Base-by-base conservation (phyloP, 37 sponge, comb jelly and placozoan genomes). In the Crambe crambe region DNA sequence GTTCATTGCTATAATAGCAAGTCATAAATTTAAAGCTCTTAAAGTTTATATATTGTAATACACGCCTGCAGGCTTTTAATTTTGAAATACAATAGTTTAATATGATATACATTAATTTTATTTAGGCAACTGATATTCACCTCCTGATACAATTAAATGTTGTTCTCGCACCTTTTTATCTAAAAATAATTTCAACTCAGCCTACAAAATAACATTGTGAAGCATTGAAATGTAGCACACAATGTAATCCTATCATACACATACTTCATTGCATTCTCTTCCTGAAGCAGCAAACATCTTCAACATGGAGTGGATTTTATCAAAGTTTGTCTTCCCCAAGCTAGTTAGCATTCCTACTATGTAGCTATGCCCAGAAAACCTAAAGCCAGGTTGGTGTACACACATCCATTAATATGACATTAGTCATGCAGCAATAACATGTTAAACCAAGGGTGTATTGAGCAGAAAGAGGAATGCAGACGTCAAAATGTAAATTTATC, bases 301-400 rank as follows among this genome's bases (percentile, higher is more conserved):
- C 27, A 94, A 74, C 86, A 85, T 91, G 5, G 83, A 72, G 58
- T 88, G 92, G 37, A 94, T 86, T 32, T 80, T 72, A 18, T 94
- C 95, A 38, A 85, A 64, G 20, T 83, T 75, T 68, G 91, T 58
- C 26, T 57, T 43, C 12, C 89, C 89, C 35, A 94, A 58, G 43
- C 90, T 94, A 76, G 92, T 91, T 61, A 94, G 92, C 95, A 91
- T 94, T 15, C 89, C 89, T 1, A 58, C 74, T 2, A 94, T 74
- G 66, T 89, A 80, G 58, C 94, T 93, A 94, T 1, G 83, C 41
- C 95, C 95, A 94, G 44, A 59, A 78, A 47, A 81, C 68, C 94
- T 94, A 74, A 31, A 58, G 0, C n/a, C n/a, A 21, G 29, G 29
- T 3, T 21, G 34, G 51, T 51, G 54, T 51, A 51, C 54, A 63